A percentile compares a stretch with the other conserved stretches of the same genome.
Evolutionary conservation across 2,797 vertebrate species (phyloP).

Genomic region (Lithobates sylvaticus): DNA sequence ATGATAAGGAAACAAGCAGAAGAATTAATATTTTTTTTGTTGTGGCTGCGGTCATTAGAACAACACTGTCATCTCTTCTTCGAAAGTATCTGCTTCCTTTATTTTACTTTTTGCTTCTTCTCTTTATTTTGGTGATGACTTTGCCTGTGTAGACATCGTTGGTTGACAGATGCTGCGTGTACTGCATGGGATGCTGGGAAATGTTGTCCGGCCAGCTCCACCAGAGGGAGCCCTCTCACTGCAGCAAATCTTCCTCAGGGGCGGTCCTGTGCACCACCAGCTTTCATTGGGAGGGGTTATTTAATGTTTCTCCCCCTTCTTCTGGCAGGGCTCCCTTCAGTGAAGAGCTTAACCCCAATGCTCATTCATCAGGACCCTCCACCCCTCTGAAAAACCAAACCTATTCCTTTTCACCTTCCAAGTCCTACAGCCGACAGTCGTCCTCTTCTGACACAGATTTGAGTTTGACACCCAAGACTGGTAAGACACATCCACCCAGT

Average conservation of each 20-base stretch:
- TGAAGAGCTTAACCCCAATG: conserved; percentile 94
- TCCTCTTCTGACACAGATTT: conserved; percentile 95
- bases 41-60: neutral
- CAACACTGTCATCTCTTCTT: neutral
- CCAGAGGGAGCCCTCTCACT: conserved; percentile 74
- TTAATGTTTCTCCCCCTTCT: conserved; percentile 92
- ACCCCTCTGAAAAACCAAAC: conserved; percentile 99
- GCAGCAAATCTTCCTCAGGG: conserved; percentile 73
- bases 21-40: neutral
- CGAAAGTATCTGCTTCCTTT: conserved; percentile 2
- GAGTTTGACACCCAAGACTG: conserved; percentile 94
- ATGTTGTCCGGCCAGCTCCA: conserved; percentile 67
- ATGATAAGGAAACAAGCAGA: conserved; percentile 80
- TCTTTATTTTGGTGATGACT: conserved; percentile 66
- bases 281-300: conserved; percentile 79
- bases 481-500: conserved; percentile 84
- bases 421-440: conserved; percentile 92
- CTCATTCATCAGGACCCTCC: conserved; percentile 95
- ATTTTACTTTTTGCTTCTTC: conserved; percentile 62
- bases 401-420: conserved; percentile 93
- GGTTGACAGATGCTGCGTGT: conserved; percentile 72
- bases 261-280: conserved; percentile 76
- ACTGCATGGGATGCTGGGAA: conserved; percentile 70
- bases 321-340: conserved; percentile 98
- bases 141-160: conserved; percentile 63